These are phyloP conservation scores for Cathartes aura DNA, from an alignment of 2,113 vertebrate genomes.

Conservation along the genomic window DNA sequence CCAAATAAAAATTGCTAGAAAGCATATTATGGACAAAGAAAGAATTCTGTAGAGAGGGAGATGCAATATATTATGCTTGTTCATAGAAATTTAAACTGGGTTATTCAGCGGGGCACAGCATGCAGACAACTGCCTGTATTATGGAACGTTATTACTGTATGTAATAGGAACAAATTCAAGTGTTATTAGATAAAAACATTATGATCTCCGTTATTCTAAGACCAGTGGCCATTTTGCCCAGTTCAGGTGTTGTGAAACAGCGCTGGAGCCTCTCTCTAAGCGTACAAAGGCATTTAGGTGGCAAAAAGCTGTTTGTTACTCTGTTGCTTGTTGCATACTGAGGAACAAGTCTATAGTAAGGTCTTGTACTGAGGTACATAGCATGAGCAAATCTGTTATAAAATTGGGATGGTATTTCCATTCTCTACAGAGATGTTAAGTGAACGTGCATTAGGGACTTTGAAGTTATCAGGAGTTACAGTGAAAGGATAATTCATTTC, in stretches of 20 bases:
- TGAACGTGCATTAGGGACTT: not conserved
- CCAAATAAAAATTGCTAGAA: conserved; percentile 45
- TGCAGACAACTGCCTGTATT: not conserved
- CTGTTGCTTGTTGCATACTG: not conserved
- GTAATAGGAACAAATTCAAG: not conserved
- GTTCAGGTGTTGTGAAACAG: not conserved
- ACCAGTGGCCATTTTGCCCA: not conserved
- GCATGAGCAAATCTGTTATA: not conserved
- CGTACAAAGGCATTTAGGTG: not conserved
- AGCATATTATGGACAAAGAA: not conserved
- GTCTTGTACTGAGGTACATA: not conserved
- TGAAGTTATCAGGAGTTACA: not conserved
- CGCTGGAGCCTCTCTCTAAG: not conserved
- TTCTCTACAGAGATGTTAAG: not conserved
- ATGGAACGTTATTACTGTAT: not conserved
- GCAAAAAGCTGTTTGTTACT: not conserved
- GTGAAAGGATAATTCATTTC: not conserved
- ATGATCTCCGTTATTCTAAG: not conserved
- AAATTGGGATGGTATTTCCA: not conserved
- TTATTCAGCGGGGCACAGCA: not conserved
- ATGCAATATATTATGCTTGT: not conserved
- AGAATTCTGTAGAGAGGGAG: not conserved
- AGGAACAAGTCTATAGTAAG: not conserved
- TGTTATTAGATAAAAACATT: not conserved
- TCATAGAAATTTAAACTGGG: not conserved